Base-by-base conservation (phyloP, 2,113 vertebrate genomes). In the Colistium nudipinnis region DNA sequence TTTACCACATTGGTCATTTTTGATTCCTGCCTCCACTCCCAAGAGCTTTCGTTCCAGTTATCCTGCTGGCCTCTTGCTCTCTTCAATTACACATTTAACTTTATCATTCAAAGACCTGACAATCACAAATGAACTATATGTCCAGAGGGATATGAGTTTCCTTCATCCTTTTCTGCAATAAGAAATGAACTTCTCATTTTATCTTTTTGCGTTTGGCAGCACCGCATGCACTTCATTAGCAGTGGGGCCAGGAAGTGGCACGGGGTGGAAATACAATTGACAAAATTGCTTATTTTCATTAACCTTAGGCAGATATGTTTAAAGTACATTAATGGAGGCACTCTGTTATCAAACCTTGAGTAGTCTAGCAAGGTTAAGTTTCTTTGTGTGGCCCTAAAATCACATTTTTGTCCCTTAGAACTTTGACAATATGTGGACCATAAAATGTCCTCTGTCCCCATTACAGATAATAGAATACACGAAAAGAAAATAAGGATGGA, bases 291-390 rank as follows among this genome's bases (percentile, higher is more conserved):
- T 57, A 74, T 78, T 77, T 82, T 80, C 73, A 83, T 83, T 70
- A 83, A 83, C 80, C 80, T 83, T 38, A 57, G 63, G 66, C 73
- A 78, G 76, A 81, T 74, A 47, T 25, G 24, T 59, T 73, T 33
- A 13, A 10, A 43, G 36, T 19, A 52, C n/a, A 35, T 56, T 65
- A 66, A 35, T 56, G 35, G 47, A 49, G 66, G 19, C 19, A 36
- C 13, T 51, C 33, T 27, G 16, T 30, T 44, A 16, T 38, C 22
- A 38, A 31, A 49, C 35, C 44, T 28, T 25, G 13, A 51, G 35
- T 9, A 25, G 10, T 33, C 38, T 47, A 4, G 27, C 16, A 9
- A 56, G 49, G 55, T 49, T 33, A 60, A 16, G 64, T 38, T n/a
- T 28, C 8, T 54, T 36, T 25, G 6, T 39, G 22, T 10, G 25